phyloP scores from a whole-genome alignment of 2,888 invertebrate species.

The Spisula solida region DNA sequence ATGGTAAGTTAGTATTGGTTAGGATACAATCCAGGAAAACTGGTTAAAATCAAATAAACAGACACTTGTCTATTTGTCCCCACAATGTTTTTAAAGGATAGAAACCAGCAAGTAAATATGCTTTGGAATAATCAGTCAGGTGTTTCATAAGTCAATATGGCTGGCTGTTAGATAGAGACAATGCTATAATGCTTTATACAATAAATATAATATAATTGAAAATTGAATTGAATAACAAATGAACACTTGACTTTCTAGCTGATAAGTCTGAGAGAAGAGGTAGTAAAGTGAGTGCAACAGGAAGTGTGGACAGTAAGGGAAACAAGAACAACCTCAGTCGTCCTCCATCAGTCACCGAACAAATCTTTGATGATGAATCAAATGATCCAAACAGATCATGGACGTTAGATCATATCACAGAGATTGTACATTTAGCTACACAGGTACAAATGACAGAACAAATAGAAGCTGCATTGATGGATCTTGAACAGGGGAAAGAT shows the following conservation, averaged over 20 bases:
- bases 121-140: no score
- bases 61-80: no score
- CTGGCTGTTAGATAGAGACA: no score
- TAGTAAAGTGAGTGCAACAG: conserved; percentile 60
- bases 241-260: background rate
- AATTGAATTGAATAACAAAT: no score
- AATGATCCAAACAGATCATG: conserved; percentile 78
- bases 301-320: conserved; percentile 58
- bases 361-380: conserved; percentile 65
- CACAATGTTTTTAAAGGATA: no score
- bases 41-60: no score
- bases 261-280: conserved; percentile 48
- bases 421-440: conserved; percentile 85
- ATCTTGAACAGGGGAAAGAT: conserved; percentile 79
- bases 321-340: conserved; percentile 63
- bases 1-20: no score
- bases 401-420: conserved; percentile 85
- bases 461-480: conserved; percentile 79
- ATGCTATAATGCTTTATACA: no score
- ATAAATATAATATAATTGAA: no score
- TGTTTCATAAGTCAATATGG: no score
- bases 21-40: no score
- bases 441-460: conserved; percentile 84
- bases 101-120: no score
- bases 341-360: conserved; percentile 74